Base-by-base conservation (phyloP, 2,888 invertebrate genomes). In the Sicus ferrugineus region DNA sequence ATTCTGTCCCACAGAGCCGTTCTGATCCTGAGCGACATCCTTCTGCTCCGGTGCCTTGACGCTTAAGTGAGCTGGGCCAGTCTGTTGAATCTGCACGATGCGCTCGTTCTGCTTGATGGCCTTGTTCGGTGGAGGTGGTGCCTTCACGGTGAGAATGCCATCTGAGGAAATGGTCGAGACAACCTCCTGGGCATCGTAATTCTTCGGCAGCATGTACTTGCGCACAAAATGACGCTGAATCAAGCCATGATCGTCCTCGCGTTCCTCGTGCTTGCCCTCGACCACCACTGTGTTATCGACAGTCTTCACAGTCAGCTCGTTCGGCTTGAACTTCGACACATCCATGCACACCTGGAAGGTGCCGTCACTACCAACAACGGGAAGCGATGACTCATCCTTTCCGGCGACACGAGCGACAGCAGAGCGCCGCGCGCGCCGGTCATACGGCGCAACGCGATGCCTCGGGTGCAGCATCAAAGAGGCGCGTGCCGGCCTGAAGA, bases 221-320 rank as follows among this genome's bases (percentile, higher is more conserved):
- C 94, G 88, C 70, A 91, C 89, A 77, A 94, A 92, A 73, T 94
- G 92, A 61, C 93, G 89, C 38, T 91, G 89, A 7, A 93, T 89
- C 83, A 88, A 90, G 0, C 93, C 93, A 74, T 91, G 90, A 23
- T 90, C 89, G 73, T 93, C 92, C 31, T 89, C 88, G 73, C 91
- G 90, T 71, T 93, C 90, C 79, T 92, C 92, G 79, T 92, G 94
- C 79, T 90, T 92, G 0, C 91, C 94, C 81, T 94, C 92, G 7
- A 93, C 88, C 58, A 90, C 88, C 11, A 94, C 88, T 46, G 87
- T 88, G 72, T 90, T 89, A n/a, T 92, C 93, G 0, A 91, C 88
- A 0, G 92, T 92, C 81, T 92, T 93, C 42, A 94, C 93, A 2
- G 88, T 87, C 58, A 94, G 90, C 81, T 94, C 93, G 23, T 91